phyloP scores from a whole-genome alignment of 2,113 vertebrate genomes.

The Cercopithecus mona region DNA sequence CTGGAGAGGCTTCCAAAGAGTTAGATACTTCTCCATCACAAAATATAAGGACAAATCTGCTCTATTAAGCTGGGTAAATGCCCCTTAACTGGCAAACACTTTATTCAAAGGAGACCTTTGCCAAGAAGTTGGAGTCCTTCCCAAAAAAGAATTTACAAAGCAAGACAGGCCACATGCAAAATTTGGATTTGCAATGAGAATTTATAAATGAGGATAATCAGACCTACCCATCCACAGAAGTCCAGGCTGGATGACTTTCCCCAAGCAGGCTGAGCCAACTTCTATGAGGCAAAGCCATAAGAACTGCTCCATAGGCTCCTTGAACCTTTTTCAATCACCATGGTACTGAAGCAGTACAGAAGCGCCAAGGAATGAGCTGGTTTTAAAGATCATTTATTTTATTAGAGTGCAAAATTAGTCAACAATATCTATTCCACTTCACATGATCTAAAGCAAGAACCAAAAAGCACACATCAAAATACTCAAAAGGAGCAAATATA shows the following conservation, averaged over 20 bases:
- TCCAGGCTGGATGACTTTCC: background rate
- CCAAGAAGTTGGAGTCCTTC: background rate
- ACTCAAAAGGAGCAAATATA: slow-evolving; percentile 2
- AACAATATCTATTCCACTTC: background rate
- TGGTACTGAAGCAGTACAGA: background rate
- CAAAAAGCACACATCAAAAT: background rate
- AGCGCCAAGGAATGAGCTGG: background rate
- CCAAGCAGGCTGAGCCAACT: background rate
- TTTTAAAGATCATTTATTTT: background rate
- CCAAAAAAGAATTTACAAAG: background rate
- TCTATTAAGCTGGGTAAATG: slow-evolving; percentile 7
- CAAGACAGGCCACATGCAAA: background rate
- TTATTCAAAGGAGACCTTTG: background rate
- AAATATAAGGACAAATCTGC: background rate
- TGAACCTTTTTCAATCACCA: background rate
- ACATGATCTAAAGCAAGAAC: background rate
- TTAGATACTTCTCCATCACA: background rate
- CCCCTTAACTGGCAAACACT: background rate
- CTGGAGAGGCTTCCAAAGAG: slow-evolving; percentile 4
- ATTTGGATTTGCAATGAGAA: slow-evolving; percentile 35
- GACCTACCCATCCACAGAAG: background rate
- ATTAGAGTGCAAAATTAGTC: slow-evolving; percentile 6
- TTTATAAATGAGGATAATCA: background rate
- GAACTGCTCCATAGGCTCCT: background rate
- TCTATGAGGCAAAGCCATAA: background rate